Evolutionary conservation across 2,113 vertebrate species (phyloP).

Genomic region (Cercopithecus mona): DNA sequence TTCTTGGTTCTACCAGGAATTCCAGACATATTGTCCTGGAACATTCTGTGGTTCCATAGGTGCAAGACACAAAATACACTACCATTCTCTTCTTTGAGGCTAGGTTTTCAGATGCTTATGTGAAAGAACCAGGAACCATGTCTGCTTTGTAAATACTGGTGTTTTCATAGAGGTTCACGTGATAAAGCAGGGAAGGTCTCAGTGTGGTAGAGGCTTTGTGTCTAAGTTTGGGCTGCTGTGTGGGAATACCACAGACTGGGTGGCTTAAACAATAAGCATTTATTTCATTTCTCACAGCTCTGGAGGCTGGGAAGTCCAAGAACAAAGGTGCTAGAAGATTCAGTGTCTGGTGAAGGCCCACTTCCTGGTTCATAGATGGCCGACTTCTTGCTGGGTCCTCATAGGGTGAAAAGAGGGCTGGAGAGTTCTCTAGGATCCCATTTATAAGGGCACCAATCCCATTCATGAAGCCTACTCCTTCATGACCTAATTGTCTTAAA

Average conservation of each 20-base stretch:
- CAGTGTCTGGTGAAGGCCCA: background rate
- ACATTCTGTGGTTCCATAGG: background rate
- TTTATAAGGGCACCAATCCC: background rate
- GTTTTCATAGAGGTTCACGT: background rate
- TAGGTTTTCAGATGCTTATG: background rate
- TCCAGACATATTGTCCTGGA: background rate
- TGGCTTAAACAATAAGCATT: background rate
- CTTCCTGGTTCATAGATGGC: background rate
- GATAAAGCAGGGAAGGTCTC: background rate
- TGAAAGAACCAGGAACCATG: background rate
- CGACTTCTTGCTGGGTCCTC: background rate
- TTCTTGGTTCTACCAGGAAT: background rate
- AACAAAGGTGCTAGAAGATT: background rate
- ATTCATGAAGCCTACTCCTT: background rate
- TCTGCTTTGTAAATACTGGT: background rate
- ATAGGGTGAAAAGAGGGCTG: background rate
- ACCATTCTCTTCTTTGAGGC: background rate
- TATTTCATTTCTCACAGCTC: background rate
- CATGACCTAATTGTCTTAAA: background rate
- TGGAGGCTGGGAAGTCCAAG: background rate
- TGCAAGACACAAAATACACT: background rate
- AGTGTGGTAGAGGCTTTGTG: no score
- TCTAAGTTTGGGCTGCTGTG: background rate
- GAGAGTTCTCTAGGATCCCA: background rate
- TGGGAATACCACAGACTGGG: background rate